Evolutionary conservation across 2,113 vertebrate genomes (phyloP).

Genomic region (Tragulus kanchil): DNA sequence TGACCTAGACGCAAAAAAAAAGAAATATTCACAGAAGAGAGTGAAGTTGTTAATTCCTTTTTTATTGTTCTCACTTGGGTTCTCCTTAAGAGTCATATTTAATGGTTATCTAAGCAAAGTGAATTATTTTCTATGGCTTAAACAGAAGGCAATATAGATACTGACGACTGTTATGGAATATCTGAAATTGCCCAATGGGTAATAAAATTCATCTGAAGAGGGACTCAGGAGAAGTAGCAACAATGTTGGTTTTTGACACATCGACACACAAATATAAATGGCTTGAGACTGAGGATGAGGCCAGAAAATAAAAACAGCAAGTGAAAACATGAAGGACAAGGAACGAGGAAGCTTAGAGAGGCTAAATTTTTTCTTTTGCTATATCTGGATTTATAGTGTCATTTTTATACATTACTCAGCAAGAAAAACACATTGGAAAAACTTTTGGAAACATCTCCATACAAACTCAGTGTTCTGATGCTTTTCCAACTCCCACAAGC

Average conservation of each 20-base stretch:
- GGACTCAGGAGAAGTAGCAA: neutral
- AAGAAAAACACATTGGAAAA: conserved; percentile 82
- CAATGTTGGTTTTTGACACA: neutral
- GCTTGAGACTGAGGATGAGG: neutral
- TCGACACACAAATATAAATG: neutral
- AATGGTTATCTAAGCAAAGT: conserved; percentile 60
- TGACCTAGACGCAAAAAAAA: too few species aligned
- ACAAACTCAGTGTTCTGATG: conserved; percentile 69
- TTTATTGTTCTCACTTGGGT: conserved; percentile 15
- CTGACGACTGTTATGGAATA: neutral
- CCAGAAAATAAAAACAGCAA: conserved; percentile 32
- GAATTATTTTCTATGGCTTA: conserved; percentile 54
- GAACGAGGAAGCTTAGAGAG: neutral
- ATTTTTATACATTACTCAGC: conserved; percentile 75
- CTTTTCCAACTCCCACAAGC: conserved; percentile 55
- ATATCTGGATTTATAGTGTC: conserved; percentile 67
- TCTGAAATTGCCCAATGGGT: conserved; percentile 2
- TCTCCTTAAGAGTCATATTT: conserved; percentile 44
- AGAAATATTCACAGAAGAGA: too few species aligned
- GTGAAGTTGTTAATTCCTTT: conserved; percentile 15
- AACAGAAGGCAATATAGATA: conserved; percentile 28
- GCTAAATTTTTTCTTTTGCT: conserved; percentile 54
- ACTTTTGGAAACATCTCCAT: conserved; percentile 76
- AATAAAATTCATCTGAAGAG: conserved; percentile 11
- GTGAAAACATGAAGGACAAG: conserved; percentile 30